Base-by-base conservation (phyloP, 2,888 invertebrate species). In the Axea sp. region DNA sequence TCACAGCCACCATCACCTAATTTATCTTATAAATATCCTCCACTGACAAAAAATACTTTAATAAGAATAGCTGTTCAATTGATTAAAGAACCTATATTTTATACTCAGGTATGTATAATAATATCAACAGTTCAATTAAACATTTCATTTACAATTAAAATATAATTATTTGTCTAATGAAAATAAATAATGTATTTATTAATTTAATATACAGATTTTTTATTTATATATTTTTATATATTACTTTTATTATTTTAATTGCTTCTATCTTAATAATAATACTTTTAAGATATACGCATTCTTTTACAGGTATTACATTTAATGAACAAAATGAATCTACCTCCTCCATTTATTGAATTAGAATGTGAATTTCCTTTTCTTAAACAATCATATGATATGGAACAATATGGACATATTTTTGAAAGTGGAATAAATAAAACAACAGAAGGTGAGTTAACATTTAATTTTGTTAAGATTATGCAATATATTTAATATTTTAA, bases 251-350 rank as follows among this genome's bases (percentile, higher is more conserved):
- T n/a, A n/a, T n/a, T n/a, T n/a, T n/a, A n/a, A n/a, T n/a, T n/a
- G n/a, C n/a, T n/a, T n/a, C n/a, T n/a, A n/a, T n/a, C n/a, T n/a
- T n/a, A n/a, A n/a, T n/a, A n/a, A n/a, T n/a, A n/a, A n/a, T n/a
- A n/a, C n/a, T n/a, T n/a, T n/a, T n/a, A n/a, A n/a, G n/a, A n/a
- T n/a, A n/a, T n/a, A n/a, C n/a, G n/a, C n/a, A n/a, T n/a, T n/a
- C n/a, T n/a, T n/a, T n/a, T n/a, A n/a, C n/a, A n/a, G 90, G 92
- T 94, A 5, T 84, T 98, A 39, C 97, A 98, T 88, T 90, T 98
- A 51, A 97, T 98, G 97, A 98, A 98, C 85, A 95, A 94, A 88
- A 96, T 98, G 96, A 95, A 94, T 85, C 88, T 98, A 43, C 93
- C 94, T 9, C 91, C 93, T 33, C 98, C 98, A 0, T 97, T 98